Conservation (phyloP, 2,797 vertebrate species). For the Urocyon cinereoargenteus region DNA sequence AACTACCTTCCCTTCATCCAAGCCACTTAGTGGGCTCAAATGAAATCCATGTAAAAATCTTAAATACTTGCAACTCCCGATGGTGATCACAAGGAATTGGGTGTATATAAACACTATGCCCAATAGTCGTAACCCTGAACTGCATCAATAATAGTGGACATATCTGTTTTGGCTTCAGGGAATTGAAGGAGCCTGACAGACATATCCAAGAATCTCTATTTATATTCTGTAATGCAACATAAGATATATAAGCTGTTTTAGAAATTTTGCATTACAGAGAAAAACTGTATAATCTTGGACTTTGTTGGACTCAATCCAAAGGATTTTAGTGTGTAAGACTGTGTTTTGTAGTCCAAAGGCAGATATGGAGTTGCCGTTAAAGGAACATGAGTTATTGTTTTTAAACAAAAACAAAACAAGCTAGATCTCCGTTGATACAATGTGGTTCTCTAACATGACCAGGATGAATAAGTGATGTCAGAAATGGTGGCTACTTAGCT, state of each 20-base stretch:
- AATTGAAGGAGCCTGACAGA: slow-evolving; percentile 25
- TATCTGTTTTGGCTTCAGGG: slow-evolving; percentile 1
- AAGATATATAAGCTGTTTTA: not conserved
- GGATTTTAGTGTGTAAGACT: slow-evolving; percentile 11
- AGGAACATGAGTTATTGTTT: not conserved
- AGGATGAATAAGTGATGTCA: not conserved
- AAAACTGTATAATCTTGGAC: not conserved
- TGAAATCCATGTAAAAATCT: slow-evolving; percentile 44
- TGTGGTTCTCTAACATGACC: not conserved
- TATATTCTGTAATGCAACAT: not conserved
- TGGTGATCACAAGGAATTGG: not conserved
- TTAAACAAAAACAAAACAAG: not conserved
- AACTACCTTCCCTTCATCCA: not conserved
- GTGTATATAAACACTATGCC: not conserved
- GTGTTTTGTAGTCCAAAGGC: not conserved
- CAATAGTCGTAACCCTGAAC: slow-evolving; percentile 36
- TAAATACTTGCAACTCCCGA: slow-evolving; percentile 3
- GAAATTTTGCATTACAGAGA: not conserved
- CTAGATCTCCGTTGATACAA: not conserved
- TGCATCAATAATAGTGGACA: slow-evolving; percentile 14
- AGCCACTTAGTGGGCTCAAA: not conserved
- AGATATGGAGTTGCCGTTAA: not conserved
- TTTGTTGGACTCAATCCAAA: slow-evolving; percentile 28
- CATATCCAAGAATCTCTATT: not conserved
- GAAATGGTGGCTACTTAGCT: not conserved